Base-by-base conservation (phyloP, 2,888 invertebrate genomes). In the Temnothorax ravouxi region DNA sequence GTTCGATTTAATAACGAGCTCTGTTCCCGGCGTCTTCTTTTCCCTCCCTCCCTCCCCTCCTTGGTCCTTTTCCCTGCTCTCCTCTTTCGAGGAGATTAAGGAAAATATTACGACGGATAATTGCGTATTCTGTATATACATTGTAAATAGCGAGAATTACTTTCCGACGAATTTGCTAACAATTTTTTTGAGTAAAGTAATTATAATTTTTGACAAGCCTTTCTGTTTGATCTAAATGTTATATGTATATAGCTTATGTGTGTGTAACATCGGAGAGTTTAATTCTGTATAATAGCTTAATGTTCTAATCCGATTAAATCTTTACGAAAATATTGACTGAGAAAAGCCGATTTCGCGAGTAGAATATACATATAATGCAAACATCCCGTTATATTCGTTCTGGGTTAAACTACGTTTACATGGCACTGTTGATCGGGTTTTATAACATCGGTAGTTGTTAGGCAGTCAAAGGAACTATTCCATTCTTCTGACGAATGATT, bases 1-100 rank as follows among this genome's bases (percentile, higher is more conserved):
- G 81, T 82, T 81, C 81, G 72, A 84, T 85, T 85, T 84, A 77
- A 85, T 79, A 83, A 83, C 83, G 59, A 74, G 79, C 71, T n/a
- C n/a, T 47, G 69, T 50, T n/a, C 47, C 47, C 59, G 54, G 34
- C 69, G 47, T 62, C 59, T 77, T 62, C 21, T 41, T 34, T 50
- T n/a, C n/a, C n/a, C n/a, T 25, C 29, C 66, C 15, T 13, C 59
- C 34, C 25, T 18, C 29, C 29, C 29, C 3, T 3, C 29, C 29
- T 29, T 29, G 3, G 29, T 21, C n/a, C 41, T 13, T 47, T n/a
- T 21, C 13, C 5, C n/a, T 5, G 15, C 18, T 18, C 21, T 18
- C 29, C 74, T 61, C 21, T n/a, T 34, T 41, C 29, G 41, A 41
- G 18, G 18, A 44, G 79, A 69, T 59, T 59, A 25, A 38, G 47